Conservation (phyloP, 1,140 invertebrate genomes). For the Augochlora pura region DNA sequence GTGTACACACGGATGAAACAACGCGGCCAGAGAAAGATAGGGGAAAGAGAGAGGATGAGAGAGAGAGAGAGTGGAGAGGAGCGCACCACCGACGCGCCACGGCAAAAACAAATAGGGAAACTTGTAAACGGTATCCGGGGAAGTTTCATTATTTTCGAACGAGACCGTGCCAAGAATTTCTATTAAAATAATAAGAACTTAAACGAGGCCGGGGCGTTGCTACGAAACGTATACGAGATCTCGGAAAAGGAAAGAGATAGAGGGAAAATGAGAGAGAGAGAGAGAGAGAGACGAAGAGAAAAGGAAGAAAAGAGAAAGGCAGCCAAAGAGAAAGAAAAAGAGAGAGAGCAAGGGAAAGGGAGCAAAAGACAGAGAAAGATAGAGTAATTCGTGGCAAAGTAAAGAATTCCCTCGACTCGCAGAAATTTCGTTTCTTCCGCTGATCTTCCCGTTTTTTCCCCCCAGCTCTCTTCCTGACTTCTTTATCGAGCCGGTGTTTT, state of each 20-base stretch:
- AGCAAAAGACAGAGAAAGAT: no score
- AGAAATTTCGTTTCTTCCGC: constrained; percentile 10
- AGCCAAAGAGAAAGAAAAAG: no score
- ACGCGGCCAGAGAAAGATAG: no score
- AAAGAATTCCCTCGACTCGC: not conserved
- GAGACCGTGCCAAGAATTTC: constrained; percentile 54
- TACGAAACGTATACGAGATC: constrained; percentile 9
- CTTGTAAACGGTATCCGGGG: constrained; percentile 32
- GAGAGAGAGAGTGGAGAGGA: no score
- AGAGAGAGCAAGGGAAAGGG: not conserved
- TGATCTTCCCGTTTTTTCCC: not conserved
- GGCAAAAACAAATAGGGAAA: constrained; percentile 56
- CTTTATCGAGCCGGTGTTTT: not conserved
- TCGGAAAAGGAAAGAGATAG: no score
- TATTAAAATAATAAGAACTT: constrained; percentile 55
- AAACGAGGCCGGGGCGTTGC: constrained; percentile 14
- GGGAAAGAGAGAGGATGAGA: no score
- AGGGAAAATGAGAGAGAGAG: no score
- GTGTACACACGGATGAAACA: constrained; percentile 18
- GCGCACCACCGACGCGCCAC: not conserved
- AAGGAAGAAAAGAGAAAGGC: no score
- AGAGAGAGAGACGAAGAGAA: no score
- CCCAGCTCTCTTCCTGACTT: not conserved
- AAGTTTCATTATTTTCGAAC: constrained; percentile 61
- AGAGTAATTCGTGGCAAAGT: constrained; percentile 9